Base-by-base conservation (phyloP, 1,140 invertebrate species). In the Listronotus oregonensis region DNA sequence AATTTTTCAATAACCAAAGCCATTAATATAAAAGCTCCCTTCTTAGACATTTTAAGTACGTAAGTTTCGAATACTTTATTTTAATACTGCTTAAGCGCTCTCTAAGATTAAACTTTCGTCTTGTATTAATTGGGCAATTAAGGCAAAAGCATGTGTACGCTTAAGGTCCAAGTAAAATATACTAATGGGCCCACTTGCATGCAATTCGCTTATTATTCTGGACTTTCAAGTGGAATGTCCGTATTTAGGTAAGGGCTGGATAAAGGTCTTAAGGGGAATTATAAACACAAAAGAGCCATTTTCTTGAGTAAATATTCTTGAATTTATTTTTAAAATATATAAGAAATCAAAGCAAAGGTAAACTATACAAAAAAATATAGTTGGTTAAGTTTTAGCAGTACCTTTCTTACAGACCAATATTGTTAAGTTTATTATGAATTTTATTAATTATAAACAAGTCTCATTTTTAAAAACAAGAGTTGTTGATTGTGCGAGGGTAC, bases 81-180 rank as follows among this genome's bases (percentile, higher is more conserved):
- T 58, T 47, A 58, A 58, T 58, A 46, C 43, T 46, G 39, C 56
- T 14, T 43, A 11, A 27, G 56, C 56, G 56, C 56, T 58, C 44
- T 58, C 56, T 58, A 58, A 58, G 56, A 58, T 58, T 58, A 58
- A 58, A 58, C 56, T 58, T 58, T 58, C 56, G 56, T 58, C 56
- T 58, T 58, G 31, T 58, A 58, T 58, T 58, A 58, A 58, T 58
- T 58, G 56, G 56, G n/a, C 56, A 27, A 58, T 58, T 58, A 58
- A 58, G 43, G 42, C 17, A 46, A 47, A 58, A 46, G 56, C 56
- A 58, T 58, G 42, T 58, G 56, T 46, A 58, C 56, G 56, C 42
- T 58, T 27, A 46, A 34, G 21, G 42, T 44, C 42, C 56, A 31
- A 46, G 56, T 58, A 58, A 58, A 58, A 58, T 58, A 58, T 58